These are phyloP conservation scores for Eurystomus gularis DNA, from an alignment of 2,113 vertebrate species.

Conservation along the genomic window DNA sequence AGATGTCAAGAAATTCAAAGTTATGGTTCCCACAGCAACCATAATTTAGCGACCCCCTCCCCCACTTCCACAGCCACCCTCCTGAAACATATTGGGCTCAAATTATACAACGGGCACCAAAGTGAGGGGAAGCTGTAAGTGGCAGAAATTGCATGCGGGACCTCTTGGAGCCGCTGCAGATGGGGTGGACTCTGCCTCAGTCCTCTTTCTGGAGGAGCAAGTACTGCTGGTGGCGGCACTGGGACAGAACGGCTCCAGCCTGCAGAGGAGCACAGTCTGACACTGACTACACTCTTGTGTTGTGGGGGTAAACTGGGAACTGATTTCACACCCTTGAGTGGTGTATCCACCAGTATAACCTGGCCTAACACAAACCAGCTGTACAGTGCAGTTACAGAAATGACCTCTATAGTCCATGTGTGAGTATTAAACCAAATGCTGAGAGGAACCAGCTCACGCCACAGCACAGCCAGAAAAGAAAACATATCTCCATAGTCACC, in stretches of 20 bases:
- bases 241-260: not conserved
- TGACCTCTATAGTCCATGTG: not conserved
- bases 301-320: not conserved
- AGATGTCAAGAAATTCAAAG: slow-evolving; percentile 75
- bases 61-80: slow-evolving; percentile 37
- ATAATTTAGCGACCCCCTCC: slow-evolving; percentile 60
- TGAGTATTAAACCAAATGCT: not conserved
- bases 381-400: not conserved
- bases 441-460: not conserved
- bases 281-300: no score
- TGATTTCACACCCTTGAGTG: not conserved
- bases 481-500: accelerated
- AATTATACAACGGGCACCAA: slow-evolving; percentile 24
- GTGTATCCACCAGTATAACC: not conserved
- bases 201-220: not conserved
- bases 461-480: not conserved
- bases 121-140: not conserved
- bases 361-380: not conserved
- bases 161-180: not conserved
- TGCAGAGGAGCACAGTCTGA: not conserved
- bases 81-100: slow-evolving; percentile 45
- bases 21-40: slow-evolving; percentile 77
- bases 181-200: not conserved
- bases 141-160: accelerated
- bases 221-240: not conserved